Evolutionary conservation across 2,113 vertebrate genomes (phyloP).

Genomic region (Chitala chitala): DNA sequence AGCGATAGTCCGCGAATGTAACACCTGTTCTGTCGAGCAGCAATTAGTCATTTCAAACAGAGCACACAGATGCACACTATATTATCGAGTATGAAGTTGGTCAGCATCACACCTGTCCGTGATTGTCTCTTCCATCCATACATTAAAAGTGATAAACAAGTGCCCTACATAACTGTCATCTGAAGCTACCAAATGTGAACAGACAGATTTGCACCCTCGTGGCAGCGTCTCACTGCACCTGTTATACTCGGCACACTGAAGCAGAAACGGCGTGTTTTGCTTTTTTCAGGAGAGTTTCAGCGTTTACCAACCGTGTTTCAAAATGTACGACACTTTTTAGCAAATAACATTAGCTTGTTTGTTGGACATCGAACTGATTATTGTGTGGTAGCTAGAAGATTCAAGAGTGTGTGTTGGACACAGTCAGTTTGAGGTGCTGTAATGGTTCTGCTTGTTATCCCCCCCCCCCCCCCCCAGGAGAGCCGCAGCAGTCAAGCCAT

Average conservation of each 20-base stretch:
- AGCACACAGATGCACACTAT: background rate
- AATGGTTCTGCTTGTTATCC: background rate
- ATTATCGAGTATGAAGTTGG: background rate
- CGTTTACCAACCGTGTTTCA: no score
- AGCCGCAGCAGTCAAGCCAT: conserved; percentile 53
- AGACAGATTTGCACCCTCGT: no score
- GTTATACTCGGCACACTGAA: no score
- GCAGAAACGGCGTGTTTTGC: no score
- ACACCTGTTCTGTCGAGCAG: conserved; percentile 19
- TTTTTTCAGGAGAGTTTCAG: no score
- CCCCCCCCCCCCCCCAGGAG: conserved; percentile 56
- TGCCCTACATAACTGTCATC: background rate
- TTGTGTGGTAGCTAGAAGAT: no score
- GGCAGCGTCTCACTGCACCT: no score
- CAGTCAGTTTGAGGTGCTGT: no score
- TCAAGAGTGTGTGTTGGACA: no score
- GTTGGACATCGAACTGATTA: no score
- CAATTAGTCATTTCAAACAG: background rate
- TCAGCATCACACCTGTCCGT: background rate
- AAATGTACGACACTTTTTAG: no score
- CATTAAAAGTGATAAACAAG: background rate
- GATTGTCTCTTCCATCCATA: background rate
- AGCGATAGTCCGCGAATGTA: conserved; percentile 11
- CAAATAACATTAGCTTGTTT: no score
- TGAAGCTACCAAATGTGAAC: background rate